These are phyloP conservation scores for Oreochromis grahami DNA, from an alignment of 2,797 vertebrate species.

Conservation along the genomic window DNA sequence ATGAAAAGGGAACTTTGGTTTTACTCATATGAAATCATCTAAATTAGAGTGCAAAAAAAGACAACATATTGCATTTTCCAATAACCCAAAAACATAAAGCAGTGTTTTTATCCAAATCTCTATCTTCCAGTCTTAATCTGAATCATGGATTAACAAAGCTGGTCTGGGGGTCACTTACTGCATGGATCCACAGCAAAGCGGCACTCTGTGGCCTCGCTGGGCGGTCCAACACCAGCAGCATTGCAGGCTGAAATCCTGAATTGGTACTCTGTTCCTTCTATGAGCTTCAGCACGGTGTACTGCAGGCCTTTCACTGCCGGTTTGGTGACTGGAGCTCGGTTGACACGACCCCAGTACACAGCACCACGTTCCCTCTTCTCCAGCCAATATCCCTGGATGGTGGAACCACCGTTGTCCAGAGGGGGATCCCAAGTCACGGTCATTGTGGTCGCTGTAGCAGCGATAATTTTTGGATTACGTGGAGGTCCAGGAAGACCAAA, in stretches of 20 bases:
- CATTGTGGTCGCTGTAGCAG: slow-evolving; percentile 87
- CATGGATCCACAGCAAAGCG: slow-evolving; percentile 84
- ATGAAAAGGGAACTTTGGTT: background rate
- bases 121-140: background rate
- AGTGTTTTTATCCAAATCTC: background rate
- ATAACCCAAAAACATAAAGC: background rate
- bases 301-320: slow-evolving; percentile 87
- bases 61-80: background rate
- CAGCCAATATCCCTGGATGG: slow-evolving; percentile 95
- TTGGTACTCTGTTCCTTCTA: slow-evolving; percentile 91
- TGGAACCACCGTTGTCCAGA: slow-evolving; percentile 89
- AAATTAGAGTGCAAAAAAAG: background rate
- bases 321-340: slow-evolving; percentile 90
- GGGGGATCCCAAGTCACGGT: slow-evolving; percentile 93
- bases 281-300: slow-evolving; percentile 86
- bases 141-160: background rate
- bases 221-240: slow-evolving; percentile 90
- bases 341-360: slow-evolving; percentile 93
- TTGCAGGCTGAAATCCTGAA: slow-evolving; percentile 94
- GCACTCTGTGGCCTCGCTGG: slow-evolving; percentile 88
- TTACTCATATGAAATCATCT: background rate
- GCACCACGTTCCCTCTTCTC: slow-evolving; percentile 96
- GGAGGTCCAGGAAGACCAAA: slow-evolving; percentile 95
- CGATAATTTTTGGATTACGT: slow-evolving; percentile 86
- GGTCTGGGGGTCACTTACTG: slow-evolving; percentile 78